Conservation (phyloP, 2,113 vertebrate species). For the Cinclus cinclus region DNA sequence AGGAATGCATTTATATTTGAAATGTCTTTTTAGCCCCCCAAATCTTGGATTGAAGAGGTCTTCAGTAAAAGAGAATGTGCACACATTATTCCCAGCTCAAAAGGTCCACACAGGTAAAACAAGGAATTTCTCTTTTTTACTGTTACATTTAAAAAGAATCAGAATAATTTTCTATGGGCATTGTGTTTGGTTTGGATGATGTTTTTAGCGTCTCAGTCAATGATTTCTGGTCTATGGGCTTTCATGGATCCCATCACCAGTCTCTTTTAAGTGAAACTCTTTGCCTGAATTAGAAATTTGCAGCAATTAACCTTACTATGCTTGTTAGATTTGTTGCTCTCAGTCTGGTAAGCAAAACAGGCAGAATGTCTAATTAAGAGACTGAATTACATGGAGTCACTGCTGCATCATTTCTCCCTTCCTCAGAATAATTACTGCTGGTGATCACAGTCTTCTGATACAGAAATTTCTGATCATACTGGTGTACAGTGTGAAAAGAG, state of each 20-base stretch:
- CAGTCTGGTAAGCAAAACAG: not conserved
- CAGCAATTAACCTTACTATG: not conserved
- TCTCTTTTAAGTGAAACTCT: not conserved
- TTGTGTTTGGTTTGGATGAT: not conserved
- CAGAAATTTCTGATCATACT: not conserved
- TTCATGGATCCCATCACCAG: not conserved
- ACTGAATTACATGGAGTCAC: not conserved
- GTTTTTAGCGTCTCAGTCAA: not conserved
- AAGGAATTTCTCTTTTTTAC: not conserved
- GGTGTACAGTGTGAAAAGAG: not conserved
- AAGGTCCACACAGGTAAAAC: constrained; percentile 84
- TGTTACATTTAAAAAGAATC: not conserved
- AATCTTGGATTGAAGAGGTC: constrained; percentile 90
- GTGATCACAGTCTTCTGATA: not conserved
- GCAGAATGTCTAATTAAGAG: not conserved
- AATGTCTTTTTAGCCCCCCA: constrained; percentile 78
- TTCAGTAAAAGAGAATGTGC: constrained; percentile 92
- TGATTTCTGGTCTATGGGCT: not conserved
- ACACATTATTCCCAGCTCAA: constrained; percentile 84
- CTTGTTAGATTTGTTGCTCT: not conserved
- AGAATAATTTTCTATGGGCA: not conserved
- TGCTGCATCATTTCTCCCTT: not conserved
- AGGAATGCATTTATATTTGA: not conserved
- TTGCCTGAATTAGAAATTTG: not conserved
- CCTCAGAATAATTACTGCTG: not conserved